These are phyloP conservation scores for Macrosteles quadrilineatus DNA, from an alignment of 1,140 invertebrate genomes.

Conservation along the genomic window DNA sequence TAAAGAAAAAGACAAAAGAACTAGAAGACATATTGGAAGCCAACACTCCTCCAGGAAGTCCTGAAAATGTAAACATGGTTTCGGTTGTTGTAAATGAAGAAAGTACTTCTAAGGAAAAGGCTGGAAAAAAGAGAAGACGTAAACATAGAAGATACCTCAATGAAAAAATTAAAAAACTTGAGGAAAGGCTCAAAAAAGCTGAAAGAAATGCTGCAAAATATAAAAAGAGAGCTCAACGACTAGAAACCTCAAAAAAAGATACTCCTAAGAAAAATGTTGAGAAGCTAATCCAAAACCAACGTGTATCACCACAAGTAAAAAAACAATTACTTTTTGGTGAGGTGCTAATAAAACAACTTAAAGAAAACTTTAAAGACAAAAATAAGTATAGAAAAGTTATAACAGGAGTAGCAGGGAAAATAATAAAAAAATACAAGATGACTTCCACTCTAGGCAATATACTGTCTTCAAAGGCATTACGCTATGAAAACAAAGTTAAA, in stretches of 20 bases:
- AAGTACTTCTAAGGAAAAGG: too few relatives aligned
- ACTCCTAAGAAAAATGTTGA: background rate
- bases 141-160: slow-evolving; percentile 4
- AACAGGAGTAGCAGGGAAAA: background rate
- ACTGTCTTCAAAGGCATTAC: background rate
- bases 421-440: background rate
- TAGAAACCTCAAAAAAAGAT: slow-evolving; percentile 1
- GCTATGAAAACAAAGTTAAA: background rate
- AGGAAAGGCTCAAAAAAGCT: slow-evolving; percentile 8
- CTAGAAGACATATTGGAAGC: slow-evolving; percentile 5
- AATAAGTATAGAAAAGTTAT: background rate
- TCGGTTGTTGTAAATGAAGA: background rate
- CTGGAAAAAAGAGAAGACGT: slow-evolving; percentile 16
- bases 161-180: slow-evolving; percentile 8
- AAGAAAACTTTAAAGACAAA: background rate
- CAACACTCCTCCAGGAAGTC: background rate
- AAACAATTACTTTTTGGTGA: background rate
- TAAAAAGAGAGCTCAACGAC: slow-evolving; percentile 8
- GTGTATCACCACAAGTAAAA: background rate
- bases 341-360: background rate
- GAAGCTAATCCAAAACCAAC: slow-evolving; percentile 7
- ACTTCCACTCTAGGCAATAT: background rate
- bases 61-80: background rate
- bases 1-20: slow-evolving; percentile 5
- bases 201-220: too few relatives aligned